Percentiles rank a stretch among this genome's conserved stretches.
phyloP scores from a whole-genome alignment of 1,140 invertebrate species.

The Atopsyche davidsoni region DNA sequence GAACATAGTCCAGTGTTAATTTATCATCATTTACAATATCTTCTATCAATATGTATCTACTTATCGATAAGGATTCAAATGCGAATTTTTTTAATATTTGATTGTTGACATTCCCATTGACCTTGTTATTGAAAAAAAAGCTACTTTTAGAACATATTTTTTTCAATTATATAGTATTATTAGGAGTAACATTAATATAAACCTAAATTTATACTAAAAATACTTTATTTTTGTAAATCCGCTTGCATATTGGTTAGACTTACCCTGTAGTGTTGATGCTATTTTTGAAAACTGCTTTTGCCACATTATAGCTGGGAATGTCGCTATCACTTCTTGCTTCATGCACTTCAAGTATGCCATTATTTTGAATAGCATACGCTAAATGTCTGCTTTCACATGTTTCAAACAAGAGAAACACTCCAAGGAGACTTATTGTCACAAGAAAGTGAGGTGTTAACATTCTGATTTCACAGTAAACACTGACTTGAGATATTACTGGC shows the following conservation, averaged over 20 bases:
- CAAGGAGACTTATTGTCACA: too few relatives aligned
- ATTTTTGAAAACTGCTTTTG: slow-evolving; percentile 18
- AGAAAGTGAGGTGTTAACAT: background rate
- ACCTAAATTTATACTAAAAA: background rate
- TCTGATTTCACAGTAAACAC: background rate
- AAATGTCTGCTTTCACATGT: slow-evolving; percentile 11
- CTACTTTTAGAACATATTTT: background rate
- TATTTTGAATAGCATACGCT: background rate
- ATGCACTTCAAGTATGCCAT: slow-evolving; percentile 4
- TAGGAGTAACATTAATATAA: background rate
- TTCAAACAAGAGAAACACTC: background rate
- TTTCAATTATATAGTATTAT: slow-evolving; percentile 1
- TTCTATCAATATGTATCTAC: background rate
- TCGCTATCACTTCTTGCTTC: slow-evolving; percentile 1
- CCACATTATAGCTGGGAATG: slow-evolving; percentile 7
- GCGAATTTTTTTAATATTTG: background rate
- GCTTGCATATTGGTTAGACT: slow-evolving; percentile 4
- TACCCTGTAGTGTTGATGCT: slow-evolving; percentile 26
- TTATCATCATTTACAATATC: background rate
- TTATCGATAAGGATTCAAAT: too few relatives aligned
- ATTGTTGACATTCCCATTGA: background rate
- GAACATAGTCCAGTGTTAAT: background rate
- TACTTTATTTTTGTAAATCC: background rate
- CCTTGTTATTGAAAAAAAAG: background rate
- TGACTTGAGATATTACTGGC: background rate